These are phyloP conservation scores for Plutomurus gul DNA, from an alignment of 1,140 invertebrate genomes.

Conservation along the genomic window DNA sequence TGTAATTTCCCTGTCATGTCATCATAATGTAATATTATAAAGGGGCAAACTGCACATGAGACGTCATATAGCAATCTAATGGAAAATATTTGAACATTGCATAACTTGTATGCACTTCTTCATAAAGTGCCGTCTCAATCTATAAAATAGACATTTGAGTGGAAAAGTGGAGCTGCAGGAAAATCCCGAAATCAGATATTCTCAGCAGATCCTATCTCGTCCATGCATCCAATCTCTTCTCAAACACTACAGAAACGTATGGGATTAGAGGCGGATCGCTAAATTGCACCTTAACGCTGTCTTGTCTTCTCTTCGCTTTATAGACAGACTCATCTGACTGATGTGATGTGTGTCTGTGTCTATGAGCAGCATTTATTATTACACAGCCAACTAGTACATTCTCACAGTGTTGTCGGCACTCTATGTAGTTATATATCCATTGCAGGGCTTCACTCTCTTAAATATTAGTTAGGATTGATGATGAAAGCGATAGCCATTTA, in stretches of 20 bases:
- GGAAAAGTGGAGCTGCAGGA: background rate
- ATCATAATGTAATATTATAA: no score
- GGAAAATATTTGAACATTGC: no score
- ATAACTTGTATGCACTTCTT: no score
- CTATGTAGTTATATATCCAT: no score
- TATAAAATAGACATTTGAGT: background rate
- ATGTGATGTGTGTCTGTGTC: no score
- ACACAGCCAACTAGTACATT: no score
- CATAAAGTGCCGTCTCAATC: conserved; percentile 17
- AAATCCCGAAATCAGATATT: conserved; percentile 6
- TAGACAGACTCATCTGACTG: no score
- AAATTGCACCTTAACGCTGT: conserved; percentile 9
- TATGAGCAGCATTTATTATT: no score
- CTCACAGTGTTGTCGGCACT: no score
- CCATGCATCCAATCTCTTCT: background rate
- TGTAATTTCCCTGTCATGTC: background rate
- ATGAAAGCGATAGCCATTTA: background rate
- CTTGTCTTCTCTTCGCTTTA: no score
- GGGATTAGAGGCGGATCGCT: background rate
- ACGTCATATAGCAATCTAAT: no score
- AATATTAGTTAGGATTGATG: background rate
- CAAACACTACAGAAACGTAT: background rate
- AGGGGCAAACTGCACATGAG: no score
- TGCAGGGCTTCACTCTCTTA: background rate
- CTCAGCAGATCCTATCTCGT: background rate